Evolutionary conservation across 2,888 invertebrate genomes (phyloP), one percentile per base, ranked within the genome.

Genomic region (Cataglyphis altisquamis): DNA sequence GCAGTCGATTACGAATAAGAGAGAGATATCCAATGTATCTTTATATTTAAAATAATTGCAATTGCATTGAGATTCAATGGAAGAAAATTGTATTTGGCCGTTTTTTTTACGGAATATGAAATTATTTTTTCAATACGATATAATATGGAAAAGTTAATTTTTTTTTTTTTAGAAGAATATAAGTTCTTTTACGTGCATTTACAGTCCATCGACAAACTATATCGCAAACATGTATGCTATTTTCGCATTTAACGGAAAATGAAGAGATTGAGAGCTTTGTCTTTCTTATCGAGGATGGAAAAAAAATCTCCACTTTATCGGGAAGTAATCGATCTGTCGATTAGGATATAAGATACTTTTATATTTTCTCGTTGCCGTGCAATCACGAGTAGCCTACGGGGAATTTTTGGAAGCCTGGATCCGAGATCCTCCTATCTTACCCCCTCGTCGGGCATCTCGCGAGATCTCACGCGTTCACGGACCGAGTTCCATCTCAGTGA

Each of bases 401-500:
- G 70, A 45, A 66, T 86, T 81, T 83, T 82, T 66, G 83, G 80
- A 80, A 87, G 29, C 8, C 48, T n/a, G 48, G 48, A 48, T 45
- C 41, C 12, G 18, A 45, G 45, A 45, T 45, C 45, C 15, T 5
- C 6, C 18, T 18, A 1, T 18, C 0, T 18, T 1, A 1, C 18
- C 48, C 18, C 48, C n/a, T 52, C 8, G 8, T 52, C 48, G 48
- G 18, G 70, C 57, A 74, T 83, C 74, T 77, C 78, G 63, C 72
- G 67, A 64, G 82, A 73, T 86, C 88, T 87, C 88, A 83, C 86
- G 48, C 6, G 84, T 88, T 90, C 87, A 62, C 83, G 74, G 72
- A 45, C 72, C 83, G 84, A 91, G 91, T 92, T 91, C 91, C 91
- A 90, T 90, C 83, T 84, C 84, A 91, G 86, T 92, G 92, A 93